Base-by-base conservation (phyloP, 2,888 invertebrate species). In the Oxyscelio sp. region DNA sequence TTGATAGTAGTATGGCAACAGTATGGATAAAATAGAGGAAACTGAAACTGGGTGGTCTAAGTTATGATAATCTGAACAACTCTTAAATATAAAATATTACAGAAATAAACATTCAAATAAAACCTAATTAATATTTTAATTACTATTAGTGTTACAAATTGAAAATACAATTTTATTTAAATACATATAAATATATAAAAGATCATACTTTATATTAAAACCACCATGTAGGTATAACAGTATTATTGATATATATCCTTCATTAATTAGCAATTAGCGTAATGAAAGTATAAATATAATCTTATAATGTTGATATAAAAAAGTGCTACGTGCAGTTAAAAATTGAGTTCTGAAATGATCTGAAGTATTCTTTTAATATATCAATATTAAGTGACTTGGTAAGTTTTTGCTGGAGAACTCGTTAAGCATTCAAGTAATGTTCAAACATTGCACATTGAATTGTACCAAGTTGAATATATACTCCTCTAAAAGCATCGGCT, bases 351-450 rank as follows among this genome's bases (percentile, higher is more conserved):
- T n/a, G n/a, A n/a, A n/a, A n/a, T n/a, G n/a, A n/a, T n/a, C n/a
- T n/a, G n/a, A n/a, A n/a, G n/a, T n/a, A 52, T 52, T 52, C 52
- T 52, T 52, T 52, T 52, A 52, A 52, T 24, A 52, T 27, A 24
- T 31, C 31, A 31, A 31, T 40, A 58, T n/a, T n/a, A 15, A 38
- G 58, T 38, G 58, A 58, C 17, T 27, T 24, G 19, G 21, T 58
- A 58, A 48, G 4, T 65, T 65, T 61, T 65, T 65, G 24, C 19
- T 91, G 91, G 91, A 90, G 91, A 92, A 92, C 92, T 93, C 92
- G 92, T 93, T 93, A 92, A 90, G 92, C 91, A 92, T 93, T 92
- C 92, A 89, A 92, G 91, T 90, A 92, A 92, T 91, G 92, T 89
- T 90, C 91, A 89, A 90, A 92, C 91, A 90, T 90, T 88, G 92